These are phyloP conservation scores for Neodiprion virginianus DNA, from an alignment of 1,140 invertebrate genomes.

Conservation along the genomic window DNA sequence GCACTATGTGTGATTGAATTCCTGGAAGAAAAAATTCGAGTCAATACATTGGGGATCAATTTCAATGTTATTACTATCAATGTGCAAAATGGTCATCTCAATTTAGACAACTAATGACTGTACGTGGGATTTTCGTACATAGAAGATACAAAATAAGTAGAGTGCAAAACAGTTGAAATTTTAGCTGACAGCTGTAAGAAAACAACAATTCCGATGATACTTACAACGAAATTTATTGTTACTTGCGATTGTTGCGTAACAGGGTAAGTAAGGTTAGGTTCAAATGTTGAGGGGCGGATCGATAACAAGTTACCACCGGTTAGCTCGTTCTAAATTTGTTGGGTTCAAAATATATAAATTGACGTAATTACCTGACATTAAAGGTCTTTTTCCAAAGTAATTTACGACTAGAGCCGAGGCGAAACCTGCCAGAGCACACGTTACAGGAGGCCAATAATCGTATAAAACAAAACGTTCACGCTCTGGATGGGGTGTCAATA, in stretches of 20 bases:
- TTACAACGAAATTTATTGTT: slow-evolving; percentile 12
- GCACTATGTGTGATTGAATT: slow-evolving; percentile 64
- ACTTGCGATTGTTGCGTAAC: not conserved
- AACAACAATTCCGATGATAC: not conserved
- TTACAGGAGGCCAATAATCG: slow-evolving; percentile 23
- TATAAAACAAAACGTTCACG: slow-evolving; percentile 29
- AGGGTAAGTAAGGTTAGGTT: not conserved
- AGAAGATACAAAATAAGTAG: not conserved
- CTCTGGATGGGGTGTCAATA: slow-evolving; percentile 37
- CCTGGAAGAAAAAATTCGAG: slow-evolving; percentile 57
- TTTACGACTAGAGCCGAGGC: slow-evolving; percentile 2
- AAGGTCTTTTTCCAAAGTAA: not conserved
- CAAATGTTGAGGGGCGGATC: not conserved
- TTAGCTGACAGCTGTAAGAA: not conserved
- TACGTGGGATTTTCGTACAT: slow-evolving; percentile 6
- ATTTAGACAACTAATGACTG: not conserved
- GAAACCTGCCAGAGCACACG: slow-evolving; percentile 2
- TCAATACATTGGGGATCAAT: slow-evolving; percentile 23
- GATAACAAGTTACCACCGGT: not conserved
- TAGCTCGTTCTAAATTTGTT: slow-evolving; percentile 4
- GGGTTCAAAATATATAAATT: not conserved
- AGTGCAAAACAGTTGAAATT: not conserved
- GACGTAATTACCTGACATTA: slow-evolving; percentile 26
- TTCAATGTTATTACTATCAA: slow-evolving; percentile 16
- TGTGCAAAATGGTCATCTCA: not conserved